phyloP scores from a whole-genome alignment of 2,113 vertebrate species.

The human (Homo sapiens) region GRCh38 chr6:127303001-127303500 shows the following conservation, averaged over 20 bases:
- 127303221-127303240: not conserved
- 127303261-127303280: not conserved
- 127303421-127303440: not conserved
- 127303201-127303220: not conserved
- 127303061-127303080: not conserved
- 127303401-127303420: not conserved
- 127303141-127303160: not conserved
- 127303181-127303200: slow-evolving; percentile 4
- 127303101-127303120: not conserved
- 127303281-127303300: not conserved
- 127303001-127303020: not conserved
- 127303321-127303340: not conserved
- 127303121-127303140: not conserved
- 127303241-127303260: not conserved
- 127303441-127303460: not conserved
- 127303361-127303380: not conserved
- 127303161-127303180: not conserved
- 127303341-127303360: too few relatives aligned
- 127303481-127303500: not conserved
- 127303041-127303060: not conserved
- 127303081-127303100: slow-evolving; percentile 11
- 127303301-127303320: not conserved
- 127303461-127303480: not conserved
- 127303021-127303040: slow-evolving; percentile 18
- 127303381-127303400: not conserved